Evolutionary conservation across 2,797 vertebrate species (phyloP).

Genomic region (Morelia viridis): DNA sequence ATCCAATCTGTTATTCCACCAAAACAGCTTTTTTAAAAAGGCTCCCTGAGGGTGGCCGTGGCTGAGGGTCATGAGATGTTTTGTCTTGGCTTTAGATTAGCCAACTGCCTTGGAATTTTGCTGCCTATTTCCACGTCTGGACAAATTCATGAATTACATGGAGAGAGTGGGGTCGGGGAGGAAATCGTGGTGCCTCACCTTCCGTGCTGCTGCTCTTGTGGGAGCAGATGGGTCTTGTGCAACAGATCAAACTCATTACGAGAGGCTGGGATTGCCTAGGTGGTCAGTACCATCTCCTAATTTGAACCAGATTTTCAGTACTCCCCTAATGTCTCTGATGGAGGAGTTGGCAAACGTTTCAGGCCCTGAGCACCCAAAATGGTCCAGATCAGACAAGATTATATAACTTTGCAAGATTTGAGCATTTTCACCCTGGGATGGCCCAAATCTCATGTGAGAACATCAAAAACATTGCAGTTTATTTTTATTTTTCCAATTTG

Average conservation of each 20-base stretch:
- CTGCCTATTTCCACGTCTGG: neutral
- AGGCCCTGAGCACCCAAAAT: neutral
- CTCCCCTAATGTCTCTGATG: neutral
- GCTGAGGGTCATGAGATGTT: neutral
- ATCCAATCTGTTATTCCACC: constrained; percentile 68
- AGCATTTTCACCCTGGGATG: neutral
- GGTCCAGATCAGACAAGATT: neutral
- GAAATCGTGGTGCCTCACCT: accelerated
- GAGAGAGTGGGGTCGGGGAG: neutral
- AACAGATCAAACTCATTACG: neutral
- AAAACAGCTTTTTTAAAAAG: constrained; percentile 47
- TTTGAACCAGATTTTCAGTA: neutral
- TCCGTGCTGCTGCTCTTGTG: neutral
- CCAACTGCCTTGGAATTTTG: neutral
- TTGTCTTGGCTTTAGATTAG: constrained; percentile 23
- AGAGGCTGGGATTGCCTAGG: neutral
- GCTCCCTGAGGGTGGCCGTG: constrained; percentile 20
- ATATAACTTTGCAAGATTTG: neutral
- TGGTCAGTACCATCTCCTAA: neutral
- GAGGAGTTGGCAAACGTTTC: neutral
- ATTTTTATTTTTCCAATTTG: neutral
- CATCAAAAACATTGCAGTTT: neutral
- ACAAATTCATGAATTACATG: neutral
- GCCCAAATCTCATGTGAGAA: neutral
- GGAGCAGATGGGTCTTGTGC: neutral